Evolutionary conservation across 1,140 invertebrate genomes (phyloP).

Genomic region (Lordiphosa clarofinis): DNA sequence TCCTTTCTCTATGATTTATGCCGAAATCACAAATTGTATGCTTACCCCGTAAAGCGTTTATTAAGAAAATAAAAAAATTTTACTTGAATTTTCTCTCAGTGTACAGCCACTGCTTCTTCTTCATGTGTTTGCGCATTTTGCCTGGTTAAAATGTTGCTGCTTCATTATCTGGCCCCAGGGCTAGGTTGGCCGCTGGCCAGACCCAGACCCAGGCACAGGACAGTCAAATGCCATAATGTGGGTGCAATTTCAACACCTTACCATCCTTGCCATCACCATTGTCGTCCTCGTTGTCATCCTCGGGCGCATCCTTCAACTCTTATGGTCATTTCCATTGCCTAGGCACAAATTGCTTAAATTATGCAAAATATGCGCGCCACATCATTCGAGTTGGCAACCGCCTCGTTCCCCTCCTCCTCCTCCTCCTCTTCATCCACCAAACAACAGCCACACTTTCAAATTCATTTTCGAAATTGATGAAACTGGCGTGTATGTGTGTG

Average conservation of each 20-base stretch:
- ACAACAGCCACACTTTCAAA: conserved; percentile 66
- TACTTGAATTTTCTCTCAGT: not conserved
- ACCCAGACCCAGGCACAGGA: not conserved
- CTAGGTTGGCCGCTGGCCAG: conserved; percentile 37
- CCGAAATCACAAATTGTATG: too few relatives aligned
- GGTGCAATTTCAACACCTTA: conserved; percentile 43
- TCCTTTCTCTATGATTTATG: too few relatives aligned
- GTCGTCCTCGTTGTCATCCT: conserved; percentile 30
- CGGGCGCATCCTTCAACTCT: conserved; percentile 17
- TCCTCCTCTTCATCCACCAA: conserved; percentile 2
- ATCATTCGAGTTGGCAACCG: conserved; percentile 32
- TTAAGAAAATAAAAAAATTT: too few relatives aligned
- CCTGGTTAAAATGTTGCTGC: conserved; percentile 75
- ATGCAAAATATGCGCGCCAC: conserved; percentile 76
- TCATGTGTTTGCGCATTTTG: conserved; percentile 60
- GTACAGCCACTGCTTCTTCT: not conserved
- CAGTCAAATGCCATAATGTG: conserved; percentile 53
- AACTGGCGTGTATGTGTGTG: conserved; percentile 32
- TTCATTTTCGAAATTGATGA: conserved; percentile 75
- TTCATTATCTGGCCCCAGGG: conserved; percentile 65
- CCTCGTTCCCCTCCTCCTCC: conserved; percentile 4
- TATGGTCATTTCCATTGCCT: conserved; percentile 44
- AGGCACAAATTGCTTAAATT: conserved; percentile 76
- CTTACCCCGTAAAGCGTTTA: too few relatives aligned
- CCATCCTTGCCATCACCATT: conserved; percentile 21